Base-by-base conservation (phyloP, 2,888 invertebrate species). In the Meandrusa payeni region DNA sequence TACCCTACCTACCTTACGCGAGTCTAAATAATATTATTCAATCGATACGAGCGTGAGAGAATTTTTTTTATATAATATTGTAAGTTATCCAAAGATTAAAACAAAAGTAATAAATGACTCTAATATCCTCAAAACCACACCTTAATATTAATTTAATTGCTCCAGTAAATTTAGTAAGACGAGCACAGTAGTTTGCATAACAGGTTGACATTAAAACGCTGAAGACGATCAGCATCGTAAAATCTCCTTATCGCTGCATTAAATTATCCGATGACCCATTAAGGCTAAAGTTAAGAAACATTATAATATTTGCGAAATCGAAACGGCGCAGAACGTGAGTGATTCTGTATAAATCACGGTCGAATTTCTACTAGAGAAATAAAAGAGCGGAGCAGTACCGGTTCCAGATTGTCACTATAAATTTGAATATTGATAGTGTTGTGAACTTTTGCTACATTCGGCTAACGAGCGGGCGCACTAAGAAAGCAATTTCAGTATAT, bases 401-500 rank as follows among this genome's bases (percentile, higher is more conserved):
- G 59, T 57, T 61, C 51, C 59, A 62, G 61, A 63, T 66, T 71
- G 74, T 77, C 69, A 64, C 72, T 55, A 70, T 72, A 74, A 69
- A 81, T 80, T 78, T 70, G 47, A 74, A 76, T 76, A 78, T 79
- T 71, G 77, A 75, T 76, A 72, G 73, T 61, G 64, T 47, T 49
- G 54, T 57, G 52, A 54, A 52, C 58, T 69, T 74, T 79, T 59
- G 76, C 77, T 67, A 74, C 61, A 69, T 67, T 69, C 68, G 68
- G 59, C 70, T 79, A 82, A 82, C 78, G 75, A 81, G 71, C 70
- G 63, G 54, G 63, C 53, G 59, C 71, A 69, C 71, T 70, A 76
- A 75, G 77, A 76, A 76, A 72, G 68, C 69, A 73, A 80, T 82
- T 78, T 72, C 85, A 75, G 77, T 85, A 85, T 79, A 82, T 85